Percentiles rank a stretch among this genome's conserved stretches.
phyloP scores from a whole-genome alignment of 2,797 vertebrate genomes.

The Galagoides demidoff region DNA sequence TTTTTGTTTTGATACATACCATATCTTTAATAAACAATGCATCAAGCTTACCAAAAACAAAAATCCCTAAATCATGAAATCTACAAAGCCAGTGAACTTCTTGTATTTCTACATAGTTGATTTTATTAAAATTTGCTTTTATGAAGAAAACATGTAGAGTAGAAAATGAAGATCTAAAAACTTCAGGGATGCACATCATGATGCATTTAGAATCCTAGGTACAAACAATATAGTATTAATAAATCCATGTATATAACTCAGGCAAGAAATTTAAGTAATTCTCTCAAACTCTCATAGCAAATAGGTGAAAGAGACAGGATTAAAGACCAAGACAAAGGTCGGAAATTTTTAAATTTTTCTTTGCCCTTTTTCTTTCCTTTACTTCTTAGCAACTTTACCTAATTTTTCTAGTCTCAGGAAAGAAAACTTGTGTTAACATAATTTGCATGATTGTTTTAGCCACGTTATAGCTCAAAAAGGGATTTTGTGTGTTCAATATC shows the following conservation, averaged over 20 bases:
- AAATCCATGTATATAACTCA: constrained; percentile 4
- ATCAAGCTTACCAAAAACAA: neutral
- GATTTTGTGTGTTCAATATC: neutral
- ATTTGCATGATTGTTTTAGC: neutral
- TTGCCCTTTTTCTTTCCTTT: neutral
- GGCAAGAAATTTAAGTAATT: neutral
- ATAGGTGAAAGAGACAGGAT: neutral
- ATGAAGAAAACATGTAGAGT: neutral
- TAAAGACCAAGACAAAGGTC: neutral
- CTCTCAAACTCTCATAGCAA: neutral
- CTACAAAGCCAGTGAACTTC: neutral
- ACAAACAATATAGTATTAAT: neutral
- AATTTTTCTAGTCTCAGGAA: neutral
- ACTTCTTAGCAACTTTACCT: neutral
- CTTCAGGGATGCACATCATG: neutral
- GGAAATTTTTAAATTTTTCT: neutral
- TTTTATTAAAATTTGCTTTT: constrained; percentile 34
- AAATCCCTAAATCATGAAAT: neutral
- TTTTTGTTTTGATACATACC: neutral
- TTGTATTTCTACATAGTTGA: neutral
- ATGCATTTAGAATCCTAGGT: neutral
- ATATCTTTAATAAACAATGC: neutral
- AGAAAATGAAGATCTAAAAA: neutral
- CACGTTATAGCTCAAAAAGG: neutral
- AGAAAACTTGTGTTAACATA: neutral